Evolutionary conservation across 2,113 vertebrate species (phyloP).

Genomic region (Apus apus): DNA sequence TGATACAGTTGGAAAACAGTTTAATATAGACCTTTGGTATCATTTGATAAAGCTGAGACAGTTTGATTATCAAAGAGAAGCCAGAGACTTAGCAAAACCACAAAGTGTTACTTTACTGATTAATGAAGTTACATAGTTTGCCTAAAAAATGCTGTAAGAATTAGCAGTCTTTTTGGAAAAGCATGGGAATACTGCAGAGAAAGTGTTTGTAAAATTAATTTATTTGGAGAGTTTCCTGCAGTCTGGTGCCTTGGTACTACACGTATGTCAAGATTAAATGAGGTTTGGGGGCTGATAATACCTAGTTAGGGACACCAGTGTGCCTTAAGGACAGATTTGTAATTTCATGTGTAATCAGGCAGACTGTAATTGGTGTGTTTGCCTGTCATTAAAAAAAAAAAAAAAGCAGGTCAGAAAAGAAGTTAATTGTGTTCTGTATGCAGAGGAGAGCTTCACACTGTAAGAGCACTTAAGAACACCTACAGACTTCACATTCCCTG

Average conservation of each 20-base stretch:
- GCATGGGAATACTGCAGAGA: background rate
- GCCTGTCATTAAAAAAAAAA: slow-evolving; percentile 38
- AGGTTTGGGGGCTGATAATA: background rate
- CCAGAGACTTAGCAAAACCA: background rate
- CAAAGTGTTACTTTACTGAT: background rate
- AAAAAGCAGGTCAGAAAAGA: slow-evolving; percentile 1
- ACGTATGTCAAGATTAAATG: slow-evolving; percentile 33
- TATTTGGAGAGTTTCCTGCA: slow-evolving; percentile 1
- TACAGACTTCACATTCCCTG: accelerated
- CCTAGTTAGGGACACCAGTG: background rate
- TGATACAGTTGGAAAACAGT: background rate
- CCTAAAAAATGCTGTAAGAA: background rate
- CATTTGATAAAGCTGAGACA: slow-evolving; percentile 50
- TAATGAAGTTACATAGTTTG: background rate
- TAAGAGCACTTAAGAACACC: background rate
- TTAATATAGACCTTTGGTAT: slow-evolving; percentile 35
- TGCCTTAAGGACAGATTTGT: slow-evolving; percentile 41
- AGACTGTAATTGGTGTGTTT: slow-evolving; percentile 44
- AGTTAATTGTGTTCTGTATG: background rate
- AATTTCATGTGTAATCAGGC: slow-evolving; percentile 46
- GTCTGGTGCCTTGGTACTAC: background rate
- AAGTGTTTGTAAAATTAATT: background rate
- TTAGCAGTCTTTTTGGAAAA: background rate
- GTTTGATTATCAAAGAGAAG: slow-evolving; percentile 52
- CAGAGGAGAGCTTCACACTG: background rate